Conservation (phyloP, 1,140 invertebrate genomes). For the Parasteatoda tepidariorum region DNA sequence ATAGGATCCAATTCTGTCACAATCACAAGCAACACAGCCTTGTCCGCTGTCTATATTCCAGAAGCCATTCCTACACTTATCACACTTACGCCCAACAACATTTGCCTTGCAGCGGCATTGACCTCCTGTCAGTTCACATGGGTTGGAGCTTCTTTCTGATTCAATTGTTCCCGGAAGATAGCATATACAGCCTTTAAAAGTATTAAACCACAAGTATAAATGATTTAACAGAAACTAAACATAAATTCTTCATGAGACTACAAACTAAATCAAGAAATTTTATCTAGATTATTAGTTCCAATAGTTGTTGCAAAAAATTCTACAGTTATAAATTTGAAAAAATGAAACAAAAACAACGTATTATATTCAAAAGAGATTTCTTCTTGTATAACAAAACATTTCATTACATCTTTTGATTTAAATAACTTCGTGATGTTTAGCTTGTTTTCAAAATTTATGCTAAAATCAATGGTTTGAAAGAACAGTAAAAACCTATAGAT, state of each 20-base stretch:
- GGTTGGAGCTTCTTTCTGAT: constrained; percentile 73
- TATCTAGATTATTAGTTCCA: neutral
- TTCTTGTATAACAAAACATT: no score
- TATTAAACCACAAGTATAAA: constrained; percentile 64
- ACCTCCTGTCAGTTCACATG: constrained; percentile 83
- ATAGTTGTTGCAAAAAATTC: neutral
- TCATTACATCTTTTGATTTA: no score
- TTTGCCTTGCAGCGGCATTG: constrained; percentile 89
- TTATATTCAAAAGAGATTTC: no score
- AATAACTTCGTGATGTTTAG: no score
- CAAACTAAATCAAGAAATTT: no score
- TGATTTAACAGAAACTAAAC: neutral
- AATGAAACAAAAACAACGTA: no score
- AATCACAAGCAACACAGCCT: constrained; percentile 87
- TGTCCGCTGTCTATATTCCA: constrained; percentile 80
- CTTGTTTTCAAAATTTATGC: no score
- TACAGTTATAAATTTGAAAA: no score
- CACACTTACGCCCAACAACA: constrained; percentile 88
- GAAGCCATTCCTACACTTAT: constrained; percentile 86
- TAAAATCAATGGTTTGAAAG: no score
- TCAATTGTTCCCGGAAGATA: constrained; percentile 77
- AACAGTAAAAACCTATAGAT: no score
- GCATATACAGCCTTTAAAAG: constrained; percentile 73
- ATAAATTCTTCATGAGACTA: neutral
- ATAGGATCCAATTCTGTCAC: constrained; percentile 84